Evolutionary conservation across 2,113 vertebrate species (phyloP).

Genomic region (Zosterops hypoxanthus): DNA sequence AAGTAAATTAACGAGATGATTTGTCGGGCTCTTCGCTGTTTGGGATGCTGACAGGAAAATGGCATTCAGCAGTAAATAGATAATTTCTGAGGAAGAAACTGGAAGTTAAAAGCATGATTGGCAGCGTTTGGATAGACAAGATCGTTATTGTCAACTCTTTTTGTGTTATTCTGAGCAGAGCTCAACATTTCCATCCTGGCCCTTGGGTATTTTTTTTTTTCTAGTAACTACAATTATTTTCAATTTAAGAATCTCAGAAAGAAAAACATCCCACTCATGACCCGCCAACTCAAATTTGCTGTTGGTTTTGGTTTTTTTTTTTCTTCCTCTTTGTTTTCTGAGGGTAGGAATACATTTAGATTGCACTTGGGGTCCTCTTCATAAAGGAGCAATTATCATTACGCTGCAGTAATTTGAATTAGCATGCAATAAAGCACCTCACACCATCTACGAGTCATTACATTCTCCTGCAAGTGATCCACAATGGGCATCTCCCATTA

Average conservation of each 20-base stretch:
- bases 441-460: slow-evolving; percentile 9
- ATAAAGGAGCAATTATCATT: slow-evolving; percentile 41
- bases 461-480: neutral
- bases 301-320: neutral
- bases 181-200: neutral
- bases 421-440: neutral
- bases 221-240: neutral
- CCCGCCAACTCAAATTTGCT: neutral
- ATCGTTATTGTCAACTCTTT: neutral
- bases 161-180: neutral
- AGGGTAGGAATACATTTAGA: neutral
- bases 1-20: neutral
- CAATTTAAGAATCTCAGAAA: neutral
- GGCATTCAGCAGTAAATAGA: neutral
- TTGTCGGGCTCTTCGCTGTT: neutral
- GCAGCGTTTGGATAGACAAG: neutral
- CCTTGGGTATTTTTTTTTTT: neutral
- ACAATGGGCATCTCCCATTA: neutral
- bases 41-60: neutral
- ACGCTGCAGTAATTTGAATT: slow-evolving; percentile 30
- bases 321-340: neutral
- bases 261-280: neutral
- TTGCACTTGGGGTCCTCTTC: neutral
- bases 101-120: neutral
- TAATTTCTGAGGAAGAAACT: neutral